A percentile compares a stretch with the other conserved stretches of the same genome.
Evolutionary conservation across 2,888 invertebrate species (phyloP).

Genomic region (Drosophila affinis): DNA sequence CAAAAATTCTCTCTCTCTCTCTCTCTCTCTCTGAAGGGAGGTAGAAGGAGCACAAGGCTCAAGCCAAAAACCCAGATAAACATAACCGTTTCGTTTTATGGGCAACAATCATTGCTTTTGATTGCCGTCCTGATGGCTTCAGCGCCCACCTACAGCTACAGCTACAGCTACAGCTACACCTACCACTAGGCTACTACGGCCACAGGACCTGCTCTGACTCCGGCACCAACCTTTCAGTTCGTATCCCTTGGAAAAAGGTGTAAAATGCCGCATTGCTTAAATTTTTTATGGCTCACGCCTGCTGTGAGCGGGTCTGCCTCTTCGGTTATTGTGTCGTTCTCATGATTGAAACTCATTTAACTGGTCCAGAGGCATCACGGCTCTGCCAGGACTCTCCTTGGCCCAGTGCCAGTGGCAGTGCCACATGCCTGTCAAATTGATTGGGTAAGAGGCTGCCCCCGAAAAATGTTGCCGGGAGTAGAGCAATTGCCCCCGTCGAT

Average conservation of each 20-base stretch:
- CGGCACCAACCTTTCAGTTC: not conserved
- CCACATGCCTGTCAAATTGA: conserved; percentile 46
- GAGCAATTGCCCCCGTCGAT: conserved; percentile 31
- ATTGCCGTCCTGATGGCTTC: conserved; percentile 75
- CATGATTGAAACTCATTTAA: conserved; percentile 75
- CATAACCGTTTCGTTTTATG: conserved; percentile 82
- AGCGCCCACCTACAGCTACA: conserved; percentile 5
- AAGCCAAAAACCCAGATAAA: conserved; percentile 70
- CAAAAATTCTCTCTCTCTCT: too few relatives aligned
- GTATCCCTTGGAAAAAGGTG: conserved; percentile 60
- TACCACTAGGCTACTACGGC: conserved; percentile 4
- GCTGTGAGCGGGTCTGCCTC: conserved; percentile 14
- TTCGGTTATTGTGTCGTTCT: conserved; percentile 62
- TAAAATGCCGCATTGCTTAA: conserved; percentile 78
- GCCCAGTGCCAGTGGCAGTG: not conserved
- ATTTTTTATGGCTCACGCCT: conserved; percentile 65
- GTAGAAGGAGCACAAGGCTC: conserved; percentile 39
- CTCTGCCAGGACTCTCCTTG: not conserved
- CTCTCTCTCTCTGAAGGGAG: not conserved
- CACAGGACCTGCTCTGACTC: not conserved
- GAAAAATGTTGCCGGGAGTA: not conserved
- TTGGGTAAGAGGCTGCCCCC: conserved; percentile 11
- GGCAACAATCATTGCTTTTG: conserved; percentile 82
- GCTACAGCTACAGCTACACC: conserved; percentile 3
- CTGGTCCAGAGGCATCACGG: conserved; percentile 12